These are phyloP conservation scores for Microtus ochrogaster DNA, from an alignment of 2,113 vertebrate species.

Conservation along the genomic window DNA sequence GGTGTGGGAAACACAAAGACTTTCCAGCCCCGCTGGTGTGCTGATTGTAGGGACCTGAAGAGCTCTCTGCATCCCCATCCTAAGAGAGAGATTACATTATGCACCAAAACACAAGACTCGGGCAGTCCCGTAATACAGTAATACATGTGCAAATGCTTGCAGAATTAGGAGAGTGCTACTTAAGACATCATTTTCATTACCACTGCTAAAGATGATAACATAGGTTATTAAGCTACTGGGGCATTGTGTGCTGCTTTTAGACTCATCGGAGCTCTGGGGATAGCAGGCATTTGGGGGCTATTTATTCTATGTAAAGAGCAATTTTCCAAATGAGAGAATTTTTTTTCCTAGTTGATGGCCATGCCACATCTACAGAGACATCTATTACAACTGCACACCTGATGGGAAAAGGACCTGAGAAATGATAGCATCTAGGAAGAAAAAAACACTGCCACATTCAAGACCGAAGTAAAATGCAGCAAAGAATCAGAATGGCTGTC, in stretches of 20 bases:
- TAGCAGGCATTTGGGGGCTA: background rate
- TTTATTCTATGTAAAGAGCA: constrained; percentile 21
- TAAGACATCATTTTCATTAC: constrained; percentile 35
- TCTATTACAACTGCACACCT: background rate
- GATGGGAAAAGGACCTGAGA: background rate
- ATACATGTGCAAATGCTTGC: constrained; percentile 24
- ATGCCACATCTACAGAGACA: background rate
- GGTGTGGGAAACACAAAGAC: background rate
- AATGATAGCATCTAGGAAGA: background rate
- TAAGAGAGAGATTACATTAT: background rate
- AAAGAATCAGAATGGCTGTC: background rate
- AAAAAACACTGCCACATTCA: background rate
- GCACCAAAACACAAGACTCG: background rate
- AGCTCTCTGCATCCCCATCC: background rate
- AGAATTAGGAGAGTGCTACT: constrained; percentile 23
- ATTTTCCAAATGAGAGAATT: constrained; percentile 50
- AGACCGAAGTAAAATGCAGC: constrained; percentile 36
- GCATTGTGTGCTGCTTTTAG: background rate
- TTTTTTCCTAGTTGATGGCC: background rate
- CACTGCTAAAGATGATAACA: constrained; percentile 37
- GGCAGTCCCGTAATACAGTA: background rate
- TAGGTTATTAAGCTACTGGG: background rate
- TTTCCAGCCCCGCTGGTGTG: background rate
- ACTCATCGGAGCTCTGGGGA: background rate
- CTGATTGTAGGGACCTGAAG: background rate